Conservation (phyloP, 2,888 invertebrate species). For the Pelosia muscerda region DNA sequence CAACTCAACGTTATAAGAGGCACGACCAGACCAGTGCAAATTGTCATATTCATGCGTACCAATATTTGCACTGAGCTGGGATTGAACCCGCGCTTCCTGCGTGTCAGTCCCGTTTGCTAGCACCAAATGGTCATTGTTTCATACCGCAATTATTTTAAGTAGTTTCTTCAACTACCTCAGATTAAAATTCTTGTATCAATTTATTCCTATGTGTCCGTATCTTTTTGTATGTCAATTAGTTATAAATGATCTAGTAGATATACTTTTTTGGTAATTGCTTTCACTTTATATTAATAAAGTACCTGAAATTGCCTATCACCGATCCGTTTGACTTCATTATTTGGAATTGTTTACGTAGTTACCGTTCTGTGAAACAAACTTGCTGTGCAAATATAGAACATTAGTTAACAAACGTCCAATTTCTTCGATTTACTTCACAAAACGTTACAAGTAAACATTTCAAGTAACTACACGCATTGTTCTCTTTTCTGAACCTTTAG, state of each 20-base stretch:
- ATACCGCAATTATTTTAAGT: not conserved
- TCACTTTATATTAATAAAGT: not conserved
- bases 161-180: not conserved
- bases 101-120: too few relatives aligned
- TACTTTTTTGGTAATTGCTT: not conserved
- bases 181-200: not conserved
- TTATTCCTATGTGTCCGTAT: not conserved
- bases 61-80: too few relatives aligned
- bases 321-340: not conserved
- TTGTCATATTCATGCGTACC: too few relatives aligned
- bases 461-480: constrained; percentile 44
- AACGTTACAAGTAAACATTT: constrained; percentile 41
- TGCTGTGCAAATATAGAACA: constrained; percentile 22
- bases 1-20: too few relatives aligned
- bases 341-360: not conserved
- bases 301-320: not conserved
- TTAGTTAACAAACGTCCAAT: constrained; percentile 38
- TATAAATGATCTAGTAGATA: not conserved
- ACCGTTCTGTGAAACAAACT: constrained; percentile 20
- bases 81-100: too few relatives aligned
- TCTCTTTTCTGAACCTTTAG: constrained; percentile 49
- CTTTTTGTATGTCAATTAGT: too few relatives aligned
- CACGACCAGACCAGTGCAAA: too few relatives aligned
- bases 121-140: not conserved
- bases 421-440: constrained; percentile 46